A percentile compares a stretch with the other conserved stretches of the same genome.
Conservation (phyloP, 2,888 invertebrate species). For the Criorhina ranunculi region DNA sequence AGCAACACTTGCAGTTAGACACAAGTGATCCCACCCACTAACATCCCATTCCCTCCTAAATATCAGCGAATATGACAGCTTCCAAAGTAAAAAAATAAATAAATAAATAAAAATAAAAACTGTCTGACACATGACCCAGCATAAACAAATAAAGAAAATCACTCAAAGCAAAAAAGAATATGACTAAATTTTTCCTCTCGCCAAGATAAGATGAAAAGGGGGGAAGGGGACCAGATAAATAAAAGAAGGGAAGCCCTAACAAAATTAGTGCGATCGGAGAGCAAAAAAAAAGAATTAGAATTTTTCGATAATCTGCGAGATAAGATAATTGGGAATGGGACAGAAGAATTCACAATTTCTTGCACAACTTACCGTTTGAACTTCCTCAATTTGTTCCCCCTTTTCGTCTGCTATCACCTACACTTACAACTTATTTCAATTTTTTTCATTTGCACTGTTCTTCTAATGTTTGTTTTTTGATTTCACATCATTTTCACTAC, state of each 20-base stretch:
- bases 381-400: conserved; percentile 24
- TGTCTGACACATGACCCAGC: too few species aligned
- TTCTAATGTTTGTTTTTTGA: not conserved
- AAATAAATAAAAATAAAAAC: too few species aligned
- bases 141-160: too few species aligned
- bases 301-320: not conserved
- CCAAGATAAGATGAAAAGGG: too few species aligned
- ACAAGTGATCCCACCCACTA: too few species aligned
- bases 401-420: conserved; percentile 1
- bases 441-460: conserved; percentile 19
- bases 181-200: too few species aligned
- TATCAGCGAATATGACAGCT: not conserved
- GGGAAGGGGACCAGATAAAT: too few species aligned
- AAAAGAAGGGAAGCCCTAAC: too few species aligned
- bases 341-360: conserved; percentile 8
- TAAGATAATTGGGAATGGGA: conserved; percentile 6
- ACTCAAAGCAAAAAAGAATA: too few species aligned
- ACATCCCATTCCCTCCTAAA: too few species aligned
- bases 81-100: not conserved
- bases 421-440: not conserved
- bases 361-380: conserved; percentile 33
- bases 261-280: too few species aligned
- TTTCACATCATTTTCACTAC: not conserved
- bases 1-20: too few species aligned
- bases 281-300: not conserved